Base-by-base conservation (phyloP, 2,113 vertebrate species). In the Cryptotis parvus region DNA sequence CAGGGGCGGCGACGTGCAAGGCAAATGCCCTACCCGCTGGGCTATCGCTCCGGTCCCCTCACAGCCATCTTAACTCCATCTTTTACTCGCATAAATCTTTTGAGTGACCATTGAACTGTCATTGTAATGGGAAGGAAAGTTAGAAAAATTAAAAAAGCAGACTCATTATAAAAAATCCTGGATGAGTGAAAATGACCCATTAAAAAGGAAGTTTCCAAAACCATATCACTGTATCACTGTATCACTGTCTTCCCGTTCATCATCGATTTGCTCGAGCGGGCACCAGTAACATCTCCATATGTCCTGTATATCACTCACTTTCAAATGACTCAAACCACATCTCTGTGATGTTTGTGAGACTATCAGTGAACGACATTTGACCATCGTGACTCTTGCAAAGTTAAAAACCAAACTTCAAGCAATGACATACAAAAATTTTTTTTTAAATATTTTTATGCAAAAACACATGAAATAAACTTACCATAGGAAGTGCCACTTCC, bases 111-210 rank as follows among this genome's bases (percentile, higher is more conserved):
- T 31, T 33, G 91, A 45, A 78, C 73, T 92, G 93, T 95, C 45
- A 94, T 82, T 92, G 94, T 90, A 94, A 95, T 92, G 80, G 88
- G 92, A 94, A 93, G 89, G 92, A 72, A 80, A 86, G 89, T 87
- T 91, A 86, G 92, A 89, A 96, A 97, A 96, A 72, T 90, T n/a
- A 73, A 43, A 94, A 93, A 96, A 82, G 72, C 81, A 74, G 63
- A 35, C 35, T 92, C 76, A 69, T 92, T 90, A 90, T 72, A 61
- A 65, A 81, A 94, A 84, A 77, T 92, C 55, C 84, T 93, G 91
- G 68, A 61, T 90, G 35, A 79, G 14, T 94, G 88, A 94, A 49
- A 96, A 90, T 86, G 86, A 93, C 29, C 86, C 68, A 61, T 37
- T 61, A 49, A 31, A n/a, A 79, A 88, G 31, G 52, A 91, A 80